A percentile compares a stretch with the other conserved stretches of the same genome.
These are phyloP conservation scores for Perca flavescens DNA, from an alignment of 2,113 vertebrate genomes.

Conservation along the genomic window DNA sequence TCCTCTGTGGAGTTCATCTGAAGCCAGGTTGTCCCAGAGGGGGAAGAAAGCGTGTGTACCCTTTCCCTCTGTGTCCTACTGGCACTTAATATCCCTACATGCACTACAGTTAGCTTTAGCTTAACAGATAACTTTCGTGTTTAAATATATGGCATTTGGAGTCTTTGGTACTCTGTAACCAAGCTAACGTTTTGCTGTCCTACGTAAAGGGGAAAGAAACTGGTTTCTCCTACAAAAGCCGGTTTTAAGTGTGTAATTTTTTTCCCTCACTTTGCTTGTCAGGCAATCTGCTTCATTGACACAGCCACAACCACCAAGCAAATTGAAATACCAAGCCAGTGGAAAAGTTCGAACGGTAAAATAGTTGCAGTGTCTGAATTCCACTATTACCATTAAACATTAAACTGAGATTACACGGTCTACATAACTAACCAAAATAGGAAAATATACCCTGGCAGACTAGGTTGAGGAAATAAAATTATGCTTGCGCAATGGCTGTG, in stretches of 20 bases:
- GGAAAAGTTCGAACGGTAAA: not conserved
- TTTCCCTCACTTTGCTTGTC: not conserved
- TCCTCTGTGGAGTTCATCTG: slow-evolving; percentile 48
- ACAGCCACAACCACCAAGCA: not conserved
- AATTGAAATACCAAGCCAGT: not conserved
- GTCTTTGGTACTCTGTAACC: too few relatives aligned
- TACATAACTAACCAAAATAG: accelerated
- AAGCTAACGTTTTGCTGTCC: not conserved
- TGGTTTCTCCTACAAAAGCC: not conserved
- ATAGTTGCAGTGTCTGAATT: not conserved
- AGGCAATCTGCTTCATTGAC: slow-evolving; percentile 15
- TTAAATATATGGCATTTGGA: accelerated
- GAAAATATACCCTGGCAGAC: slow-evolving; percentile 13
- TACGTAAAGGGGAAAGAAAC: not conserved
- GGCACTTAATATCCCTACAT: not conserved
- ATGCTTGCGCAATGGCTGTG: accelerated
- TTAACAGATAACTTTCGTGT: not conserved
- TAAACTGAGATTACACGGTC: accelerated
- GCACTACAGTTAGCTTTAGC: too few relatives aligned
- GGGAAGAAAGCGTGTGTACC: not conserved
- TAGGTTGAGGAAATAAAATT: accelerated
- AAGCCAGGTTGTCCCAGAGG: not conserved
- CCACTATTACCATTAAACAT: accelerated
- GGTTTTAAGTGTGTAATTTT: accelerated
- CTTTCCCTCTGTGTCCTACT: not conserved